Evolutionary conservation across 2,888 invertebrate genomes (phyloP).

Genomic region (Rambutsinella grinnellia): DNA sequence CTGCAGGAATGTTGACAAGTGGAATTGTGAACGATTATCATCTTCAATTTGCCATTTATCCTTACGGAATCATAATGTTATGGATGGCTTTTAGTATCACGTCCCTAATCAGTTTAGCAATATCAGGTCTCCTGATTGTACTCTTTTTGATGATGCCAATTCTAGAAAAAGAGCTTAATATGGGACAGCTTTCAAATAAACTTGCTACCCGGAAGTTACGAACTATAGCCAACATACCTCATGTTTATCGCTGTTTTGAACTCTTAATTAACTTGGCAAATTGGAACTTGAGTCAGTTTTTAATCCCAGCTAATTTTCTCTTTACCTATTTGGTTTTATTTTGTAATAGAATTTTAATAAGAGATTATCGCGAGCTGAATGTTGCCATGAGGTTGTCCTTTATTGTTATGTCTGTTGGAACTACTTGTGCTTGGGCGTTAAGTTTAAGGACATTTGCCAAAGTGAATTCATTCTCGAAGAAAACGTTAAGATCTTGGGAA

Average conservation of each 20-base stretch:
- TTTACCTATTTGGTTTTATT: conserved; percentile 11
- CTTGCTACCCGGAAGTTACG: conserved; percentile 2
- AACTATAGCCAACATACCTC: conserved; percentile 8
- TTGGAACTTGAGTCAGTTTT: background rate
- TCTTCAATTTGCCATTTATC: background rate
- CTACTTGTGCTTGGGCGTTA: background rate
- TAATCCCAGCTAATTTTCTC: conserved; percentile 20
- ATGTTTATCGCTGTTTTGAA: conserved; percentile 25
- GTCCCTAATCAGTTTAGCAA: background rate
- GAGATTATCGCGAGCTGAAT: conserved; percentile 7
- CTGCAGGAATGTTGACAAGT: conserved; percentile 10
- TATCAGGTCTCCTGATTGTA: background rate
- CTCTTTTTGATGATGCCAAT: conserved; percentile 6
- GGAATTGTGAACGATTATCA: conserved; percentile 10
- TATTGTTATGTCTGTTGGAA: background rate
- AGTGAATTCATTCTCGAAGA: conserved; percentile 7
- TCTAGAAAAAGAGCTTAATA: conserved; percentile 10
- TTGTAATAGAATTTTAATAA: conserved; percentile 23
- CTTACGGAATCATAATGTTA: background rate
- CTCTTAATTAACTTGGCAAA: conserved; percentile 20
- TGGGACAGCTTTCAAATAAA: conserved; percentile 1
- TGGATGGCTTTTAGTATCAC: conserved; percentile 1
- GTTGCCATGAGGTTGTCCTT: background rate
- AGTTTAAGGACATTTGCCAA: conserved; percentile 6
- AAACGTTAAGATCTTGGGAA: conserved; percentile 13